Percentiles rank a stretch among this genome's conserved stretches.
Conservation (phyloP, 35 echinoderm and acorn worm genomes). For the Eucidaris tribuloides region DNA sequence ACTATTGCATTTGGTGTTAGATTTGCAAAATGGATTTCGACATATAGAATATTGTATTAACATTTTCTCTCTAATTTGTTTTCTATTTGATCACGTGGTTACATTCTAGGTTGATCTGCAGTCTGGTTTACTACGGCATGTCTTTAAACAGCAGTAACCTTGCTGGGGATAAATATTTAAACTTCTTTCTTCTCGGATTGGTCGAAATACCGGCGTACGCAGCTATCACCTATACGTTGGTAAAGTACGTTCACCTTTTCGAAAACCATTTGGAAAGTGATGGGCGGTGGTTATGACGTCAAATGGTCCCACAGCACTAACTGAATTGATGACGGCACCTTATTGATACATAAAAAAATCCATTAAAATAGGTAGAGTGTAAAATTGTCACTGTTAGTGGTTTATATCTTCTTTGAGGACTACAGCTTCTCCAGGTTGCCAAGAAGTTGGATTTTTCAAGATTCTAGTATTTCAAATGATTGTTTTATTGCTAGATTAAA, state of each 20-base stretch:
- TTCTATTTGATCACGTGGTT: neutral
- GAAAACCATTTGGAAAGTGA: neutral
- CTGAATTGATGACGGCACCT: too few relatives aligned
- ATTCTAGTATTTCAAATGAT: too few relatives aligned
- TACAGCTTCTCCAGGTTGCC: too few relatives aligned
- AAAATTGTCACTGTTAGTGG: too few relatives aligned
- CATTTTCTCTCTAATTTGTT: neutral
- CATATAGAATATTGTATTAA: neutral
- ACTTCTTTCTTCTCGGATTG: conserved; percentile 78
- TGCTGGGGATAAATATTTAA: conserved; percentile 64
- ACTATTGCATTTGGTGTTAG: too few relatives aligned
- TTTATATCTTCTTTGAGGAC: too few relatives aligned
- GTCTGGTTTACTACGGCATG: conserved; percentile 86
- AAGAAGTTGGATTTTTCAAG: too few relatives aligned
- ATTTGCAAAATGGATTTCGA: neutral
- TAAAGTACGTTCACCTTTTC: conserved; percentile 23
- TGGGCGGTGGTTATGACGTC: neutral
- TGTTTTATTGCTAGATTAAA: too few relatives aligned
- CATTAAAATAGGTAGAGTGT: too few relatives aligned
- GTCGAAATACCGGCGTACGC: conserved; percentile 86
- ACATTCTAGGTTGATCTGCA: conserved; percentile 64
- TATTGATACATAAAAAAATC: too few relatives aligned
- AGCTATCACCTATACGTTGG: conserved; percentile 12
- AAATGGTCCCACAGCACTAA: too few relatives aligned
- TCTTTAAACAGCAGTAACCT: conserved; percentile 62